phyloP scores from a whole-genome alignment of 2,888 invertebrate species.

The Formica aserva region DNA sequence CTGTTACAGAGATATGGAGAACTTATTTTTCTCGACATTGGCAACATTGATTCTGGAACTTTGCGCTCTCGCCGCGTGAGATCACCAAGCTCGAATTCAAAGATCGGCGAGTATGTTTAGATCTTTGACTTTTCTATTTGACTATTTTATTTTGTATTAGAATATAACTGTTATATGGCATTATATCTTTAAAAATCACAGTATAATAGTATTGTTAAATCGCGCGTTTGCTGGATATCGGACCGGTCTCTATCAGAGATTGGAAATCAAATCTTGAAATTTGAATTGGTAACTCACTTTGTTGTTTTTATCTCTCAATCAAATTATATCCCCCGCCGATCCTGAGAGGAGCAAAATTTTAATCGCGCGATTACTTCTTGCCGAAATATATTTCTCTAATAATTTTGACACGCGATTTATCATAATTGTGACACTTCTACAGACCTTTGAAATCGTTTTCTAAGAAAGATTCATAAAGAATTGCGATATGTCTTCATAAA shows the following conservation, averaged over 20 bases:
- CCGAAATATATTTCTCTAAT: neutral
- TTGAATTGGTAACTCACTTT: neutral
- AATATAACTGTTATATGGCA: neutral
- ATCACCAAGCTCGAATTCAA: neutral
- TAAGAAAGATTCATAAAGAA: neutral
- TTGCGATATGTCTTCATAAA: neutral
- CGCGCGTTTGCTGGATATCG: neutral
- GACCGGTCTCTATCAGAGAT: neutral
- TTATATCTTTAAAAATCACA: neutral
- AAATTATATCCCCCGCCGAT: neutral
- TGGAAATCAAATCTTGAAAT: neutral
- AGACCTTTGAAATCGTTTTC: neutral
- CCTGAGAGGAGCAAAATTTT: neutral
- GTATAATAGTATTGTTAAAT: neutral
- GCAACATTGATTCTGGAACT: neutral
- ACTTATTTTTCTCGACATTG: neutral
- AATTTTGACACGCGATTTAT: neutral
- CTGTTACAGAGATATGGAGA: neutral
- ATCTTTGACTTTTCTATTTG: neutral
- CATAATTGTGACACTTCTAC: neutral
- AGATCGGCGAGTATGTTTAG: neutral
- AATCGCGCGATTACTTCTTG: neutral
- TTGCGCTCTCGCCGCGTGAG: neutral
- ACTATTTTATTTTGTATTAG: neutral
- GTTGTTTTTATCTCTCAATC: no score